Evolutionary conservation across 2,888 invertebrate species (phyloP).

Genomic region (Phengaris arion): DNA sequence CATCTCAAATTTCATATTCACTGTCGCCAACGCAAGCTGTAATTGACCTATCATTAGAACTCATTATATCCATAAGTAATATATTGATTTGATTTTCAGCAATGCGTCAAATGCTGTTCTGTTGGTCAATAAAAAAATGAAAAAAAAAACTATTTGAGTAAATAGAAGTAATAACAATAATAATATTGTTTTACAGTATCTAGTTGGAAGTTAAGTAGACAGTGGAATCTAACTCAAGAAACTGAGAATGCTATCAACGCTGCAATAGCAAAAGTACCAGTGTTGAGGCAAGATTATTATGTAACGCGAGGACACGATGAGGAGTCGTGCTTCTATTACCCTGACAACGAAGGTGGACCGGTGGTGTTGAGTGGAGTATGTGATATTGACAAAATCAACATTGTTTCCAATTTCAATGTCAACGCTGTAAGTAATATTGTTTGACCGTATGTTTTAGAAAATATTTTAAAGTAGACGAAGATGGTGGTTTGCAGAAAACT

Average conservation of each 20-base stretch:
- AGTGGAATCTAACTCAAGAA: slow-evolving; percentile 41
- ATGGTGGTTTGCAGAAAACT: neutral
- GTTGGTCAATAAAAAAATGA: too few relatives aligned
- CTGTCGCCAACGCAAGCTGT: too few relatives aligned
- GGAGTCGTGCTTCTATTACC: slow-evolving; percentile 63
- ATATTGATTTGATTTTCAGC: too few relatives aligned
- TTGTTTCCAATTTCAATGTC: slow-evolving; percentile 49
- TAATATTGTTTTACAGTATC: slow-evolving; percentile 46
- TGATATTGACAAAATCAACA: slow-evolving; percentile 44
- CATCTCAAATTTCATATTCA: too few relatives aligned
- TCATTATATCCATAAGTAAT: too few relatives aligned
- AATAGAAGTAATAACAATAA: neutral
- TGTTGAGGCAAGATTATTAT: slow-evolving; percentile 55
- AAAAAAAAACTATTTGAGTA: too few relatives aligned
- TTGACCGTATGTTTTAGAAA: neutral
- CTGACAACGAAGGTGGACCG: slow-evolving; percentile 61
- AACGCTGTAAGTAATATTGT: slow-evolving; percentile 46
- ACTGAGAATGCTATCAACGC: slow-evolving; percentile 45
- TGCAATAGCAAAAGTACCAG: slow-evolving; percentile 49
- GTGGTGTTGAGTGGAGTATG: slow-evolving; percentile 59
- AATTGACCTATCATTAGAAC: too few relatives aligned
- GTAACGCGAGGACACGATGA: slow-evolving; percentile 50
- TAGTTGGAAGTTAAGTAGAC: slow-evolving; percentile 62
- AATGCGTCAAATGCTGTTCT: too few relatives aligned
- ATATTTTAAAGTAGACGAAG: neutral